Conservation (phyloP, 2,888 invertebrate species). For the Magallana nippona region DNA sequence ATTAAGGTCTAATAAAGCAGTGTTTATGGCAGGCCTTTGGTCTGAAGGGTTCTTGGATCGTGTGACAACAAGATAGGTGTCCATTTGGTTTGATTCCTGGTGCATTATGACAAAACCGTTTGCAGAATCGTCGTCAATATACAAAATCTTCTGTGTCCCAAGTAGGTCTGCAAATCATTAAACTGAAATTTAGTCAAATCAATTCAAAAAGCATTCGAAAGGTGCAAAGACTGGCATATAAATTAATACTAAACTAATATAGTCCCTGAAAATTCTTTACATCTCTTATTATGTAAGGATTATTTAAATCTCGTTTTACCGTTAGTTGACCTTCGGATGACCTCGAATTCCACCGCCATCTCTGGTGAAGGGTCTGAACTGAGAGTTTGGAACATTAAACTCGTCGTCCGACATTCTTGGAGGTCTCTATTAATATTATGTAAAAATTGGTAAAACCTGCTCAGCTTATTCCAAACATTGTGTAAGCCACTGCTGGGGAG, state of each 20-base stretch:
- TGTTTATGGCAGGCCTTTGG: neutral
- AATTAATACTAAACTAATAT: neutral
- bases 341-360: neutral
- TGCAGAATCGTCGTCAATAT: neutral
- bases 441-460: too few relatives aligned
- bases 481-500: too few relatives aligned
- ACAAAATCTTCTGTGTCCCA: neutral
- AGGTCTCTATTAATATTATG: neutral
- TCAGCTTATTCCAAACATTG: too few relatives aligned
- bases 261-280: neutral
- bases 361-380: neutral
- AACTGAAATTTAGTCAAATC: neutral
- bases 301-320: neutral
- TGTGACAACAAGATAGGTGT: neutral
- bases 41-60: neutral
- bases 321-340: neutral
- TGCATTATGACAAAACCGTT: neutral
- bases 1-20: neutral
- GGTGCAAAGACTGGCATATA: neutral
- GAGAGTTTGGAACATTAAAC: neutral
- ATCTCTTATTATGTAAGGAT: neutral
- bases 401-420: neutral
- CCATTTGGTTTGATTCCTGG: neutral
- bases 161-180: neutral
- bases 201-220: neutral